These are phyloP conservation scores for Pseudococcus jackbeardsleyi DNA, from an alignment of 2,888 invertebrate genomes.

Conservation along the genomic window DNA sequence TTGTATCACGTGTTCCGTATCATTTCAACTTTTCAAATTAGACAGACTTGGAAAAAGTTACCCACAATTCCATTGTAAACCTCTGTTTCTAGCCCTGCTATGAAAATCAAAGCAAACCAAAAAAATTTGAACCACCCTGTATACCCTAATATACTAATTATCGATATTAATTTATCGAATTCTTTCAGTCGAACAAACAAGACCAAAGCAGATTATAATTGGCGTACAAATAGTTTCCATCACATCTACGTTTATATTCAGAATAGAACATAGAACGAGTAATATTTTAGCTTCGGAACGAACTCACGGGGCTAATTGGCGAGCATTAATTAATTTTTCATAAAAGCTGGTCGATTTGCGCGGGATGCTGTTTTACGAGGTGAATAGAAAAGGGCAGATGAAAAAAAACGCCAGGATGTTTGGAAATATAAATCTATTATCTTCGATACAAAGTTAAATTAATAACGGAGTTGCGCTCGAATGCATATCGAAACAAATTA, in stretches of 20 bases:
- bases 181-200: conserved; percentile 26
- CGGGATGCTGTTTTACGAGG: background rate
- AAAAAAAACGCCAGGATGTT: background rate
- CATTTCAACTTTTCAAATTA: background rate
- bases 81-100: background rate
- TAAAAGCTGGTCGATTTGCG: background rate
- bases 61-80: background rate
- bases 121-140: background rate
- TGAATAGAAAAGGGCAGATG: background rate
- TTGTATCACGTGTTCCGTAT: background rate
- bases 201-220: background rate
- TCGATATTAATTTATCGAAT: conserved; percentile 37
- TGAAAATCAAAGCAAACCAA: background rate
- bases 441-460: conserved; percentile 35
- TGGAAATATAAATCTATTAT: conserved; percentile 39
- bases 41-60: background rate
- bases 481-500: conserved; percentile 42
- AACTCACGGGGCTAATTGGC: background rate
- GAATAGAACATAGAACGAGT: background rate
- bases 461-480: conserved; percentile 39
- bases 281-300: background rate
- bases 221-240: background rate
- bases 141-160: background rate
- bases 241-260: background rate
- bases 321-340: conserved; percentile 33